Evolutionary conservation across 2,113 vertebrate species (phyloP), one percentile per base, ranked within the genome.

Genomic region (Eclectus roratus): DNA sequence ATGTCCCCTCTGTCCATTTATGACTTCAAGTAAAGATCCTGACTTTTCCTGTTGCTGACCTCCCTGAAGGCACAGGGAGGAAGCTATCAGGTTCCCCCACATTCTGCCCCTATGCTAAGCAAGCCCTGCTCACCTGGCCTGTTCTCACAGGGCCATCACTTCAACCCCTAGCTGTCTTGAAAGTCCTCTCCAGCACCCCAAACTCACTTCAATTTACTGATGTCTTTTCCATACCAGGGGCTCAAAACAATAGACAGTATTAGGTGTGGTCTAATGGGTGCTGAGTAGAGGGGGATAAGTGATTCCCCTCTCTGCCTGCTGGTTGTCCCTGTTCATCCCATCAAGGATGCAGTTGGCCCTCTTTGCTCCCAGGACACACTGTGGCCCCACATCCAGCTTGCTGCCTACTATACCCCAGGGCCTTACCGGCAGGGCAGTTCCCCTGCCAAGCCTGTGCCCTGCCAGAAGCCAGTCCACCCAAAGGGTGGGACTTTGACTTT

Each of bases 181-280:
- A 35, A 25, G 21, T 7, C 27, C 44, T n/a, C 43, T 56, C 27
- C 35, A 25, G 3, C 2, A 1, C 37, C 11, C 27, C 3, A 3
- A 56, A 33, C 23, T 79, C 68, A 71, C 70, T 52, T 29, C 14
- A 53, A 5, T 27, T 64, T 74, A 28, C 7, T 19, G 7, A 33
- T 18, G 28, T 41, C 13, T 83, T 74, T 58, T 58, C 37, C 25
- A 12, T 15, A 6, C 3, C 4, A 17, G 35, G 29, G 10, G 7
- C 27, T 47, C 46, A 31, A 33, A 82, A 50, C 4, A 1, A 27
- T 13, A 72, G 20, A 14, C 11, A 16, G 20, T 61, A 41, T 28
- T 66, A 19, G 9, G 27, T n/a, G 10, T 17, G 11, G 27, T 43
- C 64, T 81, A 53, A 65, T 1, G 9, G 27, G 29, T 66, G n/a